Evolutionary conservation across 2,113 vertebrate genomes (phyloP).

Genomic region (Macrotus californicus): DNA sequence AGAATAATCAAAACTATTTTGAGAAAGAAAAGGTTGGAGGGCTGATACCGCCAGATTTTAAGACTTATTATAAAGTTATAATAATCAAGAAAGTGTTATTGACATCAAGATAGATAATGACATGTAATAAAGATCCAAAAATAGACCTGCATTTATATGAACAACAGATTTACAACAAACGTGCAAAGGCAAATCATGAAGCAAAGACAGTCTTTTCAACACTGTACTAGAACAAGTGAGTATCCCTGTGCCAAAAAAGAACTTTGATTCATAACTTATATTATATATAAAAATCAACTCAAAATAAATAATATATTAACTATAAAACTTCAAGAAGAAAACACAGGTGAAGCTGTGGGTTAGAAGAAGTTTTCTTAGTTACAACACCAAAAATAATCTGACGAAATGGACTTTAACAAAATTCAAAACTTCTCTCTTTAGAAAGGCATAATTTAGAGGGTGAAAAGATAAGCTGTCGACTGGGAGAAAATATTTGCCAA

Average conservation of each 20-base stretch:
- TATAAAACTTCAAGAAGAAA: neutral
- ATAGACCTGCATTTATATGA: neutral
- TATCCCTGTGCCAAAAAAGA: neutral
- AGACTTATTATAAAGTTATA: neutral
- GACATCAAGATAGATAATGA: neutral
- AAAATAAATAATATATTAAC: neutral
- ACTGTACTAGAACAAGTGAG: neutral
- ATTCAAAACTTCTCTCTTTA: neutral
- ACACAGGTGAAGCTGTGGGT: neutral
- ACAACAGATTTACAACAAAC: neutral
- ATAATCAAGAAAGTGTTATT: neutral
- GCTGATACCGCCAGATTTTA: neutral
- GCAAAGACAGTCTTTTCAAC: neutral
- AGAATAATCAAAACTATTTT: neutral
- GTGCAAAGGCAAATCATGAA: neutral
- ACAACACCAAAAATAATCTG: neutral
- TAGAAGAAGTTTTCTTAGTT: neutral
- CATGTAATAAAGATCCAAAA: neutral
- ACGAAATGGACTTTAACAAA: neutral
- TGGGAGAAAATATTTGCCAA: conserved; percentile 2
- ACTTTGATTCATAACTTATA: neutral
- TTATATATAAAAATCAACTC: neutral
- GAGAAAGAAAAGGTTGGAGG: neutral
- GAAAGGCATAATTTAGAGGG: neutral
- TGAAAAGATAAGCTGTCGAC: neutral